Percentiles rank a stretch among this genome's conserved stretches.
These are phyloP conservation scores for Leguminivora glycinivorella DNA, from an alignment of 1,140 invertebrate species.

Conservation along the genomic window DNA sequence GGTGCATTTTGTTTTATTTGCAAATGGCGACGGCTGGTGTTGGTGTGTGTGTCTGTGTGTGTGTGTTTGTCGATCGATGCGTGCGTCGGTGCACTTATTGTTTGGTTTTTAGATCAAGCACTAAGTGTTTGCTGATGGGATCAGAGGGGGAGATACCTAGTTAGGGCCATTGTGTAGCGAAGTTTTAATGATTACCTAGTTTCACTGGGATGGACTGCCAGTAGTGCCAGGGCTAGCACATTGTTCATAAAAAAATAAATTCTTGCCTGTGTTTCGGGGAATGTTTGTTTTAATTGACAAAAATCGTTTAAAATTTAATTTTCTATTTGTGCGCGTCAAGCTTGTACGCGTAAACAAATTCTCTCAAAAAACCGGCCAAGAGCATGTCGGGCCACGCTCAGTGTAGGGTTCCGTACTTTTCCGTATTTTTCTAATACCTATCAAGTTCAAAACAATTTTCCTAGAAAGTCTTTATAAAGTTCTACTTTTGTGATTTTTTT, in stretches of 20 bases:
- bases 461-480: too few species aligned
- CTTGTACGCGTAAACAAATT: too few species aligned
- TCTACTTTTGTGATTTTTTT: too few species aligned
- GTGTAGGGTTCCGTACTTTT: too few species aligned
- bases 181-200: not conserved
- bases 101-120: slow-evolving; percentile 15
- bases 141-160: slow-evolving; percentile 1
- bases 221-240: not conserved
- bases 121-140: slow-evolving; percentile 2
- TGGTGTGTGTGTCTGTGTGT: slow-evolving; percentile 45
- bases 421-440: too few species aligned
- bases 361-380: too few species aligned
- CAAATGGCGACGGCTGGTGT: slow-evolving; percentile 41
- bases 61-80: slow-evolving; percentile 68
- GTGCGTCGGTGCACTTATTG: slow-evolving; percentile 52
- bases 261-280: too few species aligned
- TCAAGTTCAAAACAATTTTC: too few species aligned
- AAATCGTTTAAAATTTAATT: too few species aligned
- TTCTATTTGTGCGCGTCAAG: too few species aligned
- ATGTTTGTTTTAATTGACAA: too few species aligned
- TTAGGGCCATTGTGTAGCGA: not conserved
- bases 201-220: not conserved
- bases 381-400: too few species aligned
- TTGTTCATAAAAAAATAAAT: not conserved
- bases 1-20: slow-evolving; percentile 73